A percentile compares a stretch with the other conserved stretches of the same genome.
These are phyloP conservation scores for Sceloporus tristichus DNA, from an alignment of 2,113 vertebrate genomes.

Conservation along the genomic window DNA sequence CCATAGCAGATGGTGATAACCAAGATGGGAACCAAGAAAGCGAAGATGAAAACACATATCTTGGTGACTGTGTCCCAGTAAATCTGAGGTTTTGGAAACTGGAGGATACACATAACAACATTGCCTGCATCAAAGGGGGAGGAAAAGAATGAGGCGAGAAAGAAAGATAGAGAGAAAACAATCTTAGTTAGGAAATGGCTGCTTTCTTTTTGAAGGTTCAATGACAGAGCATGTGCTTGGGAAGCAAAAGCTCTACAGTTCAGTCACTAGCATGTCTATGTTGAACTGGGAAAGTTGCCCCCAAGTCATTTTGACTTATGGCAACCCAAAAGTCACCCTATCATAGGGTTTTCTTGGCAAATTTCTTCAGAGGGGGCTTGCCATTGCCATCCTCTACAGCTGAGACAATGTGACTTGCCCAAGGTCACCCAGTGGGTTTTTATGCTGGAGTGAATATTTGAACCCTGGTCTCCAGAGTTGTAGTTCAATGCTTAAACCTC, in stretches of 20 bases:
- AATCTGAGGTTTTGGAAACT: constrained; percentile 88
- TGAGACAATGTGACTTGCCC: no score
- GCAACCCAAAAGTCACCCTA: no score
- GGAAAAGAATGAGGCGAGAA: neutral
- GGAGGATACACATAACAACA: constrained; percentile 84
- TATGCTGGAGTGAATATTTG: no score
- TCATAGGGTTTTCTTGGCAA: no score
- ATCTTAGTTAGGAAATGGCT: neutral
- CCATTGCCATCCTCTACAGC: no score
- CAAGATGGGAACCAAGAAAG: constrained; percentile 92
- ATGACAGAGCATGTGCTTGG: neutral
- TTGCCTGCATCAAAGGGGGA: constrained; percentile 75
- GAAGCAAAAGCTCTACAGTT: neutral
- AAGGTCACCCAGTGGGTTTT: no score
- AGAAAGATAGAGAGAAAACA: neutral
- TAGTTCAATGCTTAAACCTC: no score
- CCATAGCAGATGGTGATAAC: constrained; percentile 96
- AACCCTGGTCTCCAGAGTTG: no score
- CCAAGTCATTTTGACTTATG: no score
- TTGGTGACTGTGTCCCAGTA: constrained; percentile 96
- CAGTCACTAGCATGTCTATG: no score
- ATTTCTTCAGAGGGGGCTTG: no score
- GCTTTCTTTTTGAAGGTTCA: neutral
- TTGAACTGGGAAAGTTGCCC: no score
- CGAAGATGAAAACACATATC: constrained; percentile 96